Evolutionary conservation across 2,888 invertebrate genomes (phyloP), one percentile per base, ranked within the genome.

Genomic region (Rhaphigaster nebulosa): DNA sequence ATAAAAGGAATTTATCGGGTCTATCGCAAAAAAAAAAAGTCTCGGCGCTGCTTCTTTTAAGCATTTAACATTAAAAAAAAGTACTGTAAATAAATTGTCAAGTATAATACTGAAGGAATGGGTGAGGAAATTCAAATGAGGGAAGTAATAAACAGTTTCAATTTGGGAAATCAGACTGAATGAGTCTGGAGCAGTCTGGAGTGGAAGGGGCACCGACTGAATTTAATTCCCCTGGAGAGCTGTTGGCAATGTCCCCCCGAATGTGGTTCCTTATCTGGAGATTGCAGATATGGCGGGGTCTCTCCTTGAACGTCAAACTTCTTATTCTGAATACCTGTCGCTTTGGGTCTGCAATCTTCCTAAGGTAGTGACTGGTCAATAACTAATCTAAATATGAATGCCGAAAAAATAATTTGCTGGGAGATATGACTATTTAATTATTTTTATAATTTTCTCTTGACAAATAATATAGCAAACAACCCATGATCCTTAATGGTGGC

Each of bases 121-220:
- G 34, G 34, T 38, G 4, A 76, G 38, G 70, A 76, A 5, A 76
- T 76, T 76, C 70, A 76, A 76, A 76, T 76, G 38, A 38, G 6
- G 70, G 84, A 84, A 84, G 84, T 84, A 50, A 84, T 84, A 84
- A 84, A 84, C 84, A 84, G 41, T 84, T 84, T 84, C 41, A 84
- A 84, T 84, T 84, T 41, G 45, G 84, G 45, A 84, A 84, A 84
- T 84, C 84, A n/a, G 84, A 45, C n/a, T 45, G 45, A 84, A 84
- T 76, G 70, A 76, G 29, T 3, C 70, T 38, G n/a, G 84, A 84
- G 84, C 2, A 41, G 80, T 4, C 20, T 60, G 29, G 70, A 8
- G 10, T 1, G 38, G 38, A 38, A 1, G 70, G 38, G 70, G 34
- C 1, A 34, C 15, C 15, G 23, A 29, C 70, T 76, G 70, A 76